Percentiles rank a stretch among this genome's conserved stretches.
These are phyloP conservation scores for Chaetodon auriga DNA, from an alignment of 2,113 vertebrate species.

Conservation along the genomic window DNA sequence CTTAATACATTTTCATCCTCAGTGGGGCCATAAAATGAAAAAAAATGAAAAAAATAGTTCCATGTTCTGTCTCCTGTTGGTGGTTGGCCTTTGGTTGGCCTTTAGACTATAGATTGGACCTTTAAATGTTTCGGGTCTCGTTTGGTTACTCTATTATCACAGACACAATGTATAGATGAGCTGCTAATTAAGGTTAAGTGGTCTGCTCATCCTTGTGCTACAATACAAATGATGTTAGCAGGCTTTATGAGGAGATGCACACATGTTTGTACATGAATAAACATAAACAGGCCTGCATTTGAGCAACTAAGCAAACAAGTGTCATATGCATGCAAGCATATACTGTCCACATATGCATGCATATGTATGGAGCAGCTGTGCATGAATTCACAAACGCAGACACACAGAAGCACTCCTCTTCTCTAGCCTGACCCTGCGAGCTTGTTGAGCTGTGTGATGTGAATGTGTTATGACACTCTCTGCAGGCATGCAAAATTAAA, in stretches of 20 bases:
- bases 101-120: slow-evolving; percentile 52
- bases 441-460: slow-evolving; percentile 78
- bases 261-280: slow-evolving; percentile 20
- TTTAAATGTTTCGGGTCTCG: slow-evolving; percentile 38
- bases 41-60: neutral
- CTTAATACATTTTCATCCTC: slow-evolving; percentile 14
- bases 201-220: neutral
- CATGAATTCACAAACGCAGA: slow-evolving; percentile 16
- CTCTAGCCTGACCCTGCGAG: slow-evolving; percentile 60
- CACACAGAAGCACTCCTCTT: slow-evolving; percentile 28
- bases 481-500: slow-evolving; percentile 82
- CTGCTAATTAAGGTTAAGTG: slow-evolving; percentile 55
- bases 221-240: slow-evolving; percentile 10
- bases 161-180: slow-evolving; percentile 30
- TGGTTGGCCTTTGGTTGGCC: slow-evolving; percentile 42
- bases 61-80: neutral
- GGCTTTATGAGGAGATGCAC: neutral
- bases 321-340: slow-evolving; percentile 1
- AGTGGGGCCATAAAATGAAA: slow-evolving; percentile 14
- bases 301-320: slow-evolving; percentile 5
- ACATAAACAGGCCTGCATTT: neutral
- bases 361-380: slow-evolving; percentile 44
- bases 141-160: slow-evolving; percentile 29
- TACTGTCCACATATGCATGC: neutral
- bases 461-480: slow-evolving; percentile 80